These are phyloP conservation scores for Caenorhabditis tropicalis DNA, from an alignment of 1,140 invertebrate genomes.

Conservation along the genomic window DNA sequence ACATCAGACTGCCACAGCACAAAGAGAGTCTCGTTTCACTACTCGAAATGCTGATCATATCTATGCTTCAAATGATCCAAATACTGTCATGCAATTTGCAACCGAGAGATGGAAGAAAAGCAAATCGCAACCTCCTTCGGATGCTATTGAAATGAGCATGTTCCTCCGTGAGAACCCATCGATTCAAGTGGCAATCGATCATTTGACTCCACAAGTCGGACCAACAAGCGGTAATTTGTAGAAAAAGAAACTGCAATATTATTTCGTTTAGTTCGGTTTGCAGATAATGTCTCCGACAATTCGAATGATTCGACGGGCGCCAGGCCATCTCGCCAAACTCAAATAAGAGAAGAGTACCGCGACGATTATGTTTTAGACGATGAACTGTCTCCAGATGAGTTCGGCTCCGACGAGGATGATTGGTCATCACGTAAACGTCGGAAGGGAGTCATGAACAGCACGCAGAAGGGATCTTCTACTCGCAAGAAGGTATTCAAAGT, in stretches of 20 bases:
- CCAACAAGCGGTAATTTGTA: neutral
- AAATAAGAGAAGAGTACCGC: slow-evolving; percentile 31
- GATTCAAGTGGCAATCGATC: slow-evolving; percentile 57
- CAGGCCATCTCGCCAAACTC: neutral
- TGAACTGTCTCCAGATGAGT: slow-evolving; percentile 18
- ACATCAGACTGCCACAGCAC: slow-evolving; percentile 62
- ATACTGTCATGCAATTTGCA: slow-evolving; percentile 49
- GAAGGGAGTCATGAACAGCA: neutral
- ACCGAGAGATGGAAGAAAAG: slow-evolving; percentile 50
- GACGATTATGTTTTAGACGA: slow-evolving; percentile 5
- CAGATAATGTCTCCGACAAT: slow-evolving; percentile 11
- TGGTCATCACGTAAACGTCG: slow-evolving; percentile 27
- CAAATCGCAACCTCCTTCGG: slow-evolving; percentile 51
- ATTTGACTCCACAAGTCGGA: neutral
- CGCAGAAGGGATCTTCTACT: neutral
- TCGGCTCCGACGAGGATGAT: slow-evolving; percentile 12
- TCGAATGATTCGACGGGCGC: slow-evolving; percentile 10
- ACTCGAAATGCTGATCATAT: slow-evolving; percentile 60
- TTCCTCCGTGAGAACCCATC: slow-evolving; percentile 61
- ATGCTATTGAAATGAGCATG: slow-evolving; percentile 66
- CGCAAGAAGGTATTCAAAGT: neutral
- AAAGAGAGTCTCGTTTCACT: slow-evolving; percentile 61
- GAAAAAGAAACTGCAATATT: too few species aligned
- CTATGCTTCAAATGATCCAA: slow-evolving; percentile 55
- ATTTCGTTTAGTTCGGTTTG: neutral